Conservation (phyloP, 1,140 invertebrate species). For the Drosophila mauritiana region DNA sequence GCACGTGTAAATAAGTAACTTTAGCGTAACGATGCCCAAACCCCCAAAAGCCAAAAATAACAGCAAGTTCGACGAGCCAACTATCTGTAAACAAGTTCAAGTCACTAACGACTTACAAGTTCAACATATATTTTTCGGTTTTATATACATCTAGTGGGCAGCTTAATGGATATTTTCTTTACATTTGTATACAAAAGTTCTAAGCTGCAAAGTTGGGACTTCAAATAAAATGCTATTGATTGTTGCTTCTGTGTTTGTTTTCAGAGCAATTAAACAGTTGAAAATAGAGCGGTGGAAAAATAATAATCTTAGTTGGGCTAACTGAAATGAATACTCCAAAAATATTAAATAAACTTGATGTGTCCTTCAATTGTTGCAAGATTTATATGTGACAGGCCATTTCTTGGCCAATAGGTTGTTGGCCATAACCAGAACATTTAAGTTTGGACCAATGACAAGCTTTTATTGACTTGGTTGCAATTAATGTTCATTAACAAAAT, state of each 20-base stretch:
- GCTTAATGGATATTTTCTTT: background rate
- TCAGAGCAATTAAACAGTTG: too few relatives aligned
- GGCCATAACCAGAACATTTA: constrained; percentile 14
- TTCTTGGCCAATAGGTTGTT: constrained; percentile 13
- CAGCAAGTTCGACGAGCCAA: constrained; percentile 20
- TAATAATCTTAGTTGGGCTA: background rate
- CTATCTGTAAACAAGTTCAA: constrained; percentile 37
- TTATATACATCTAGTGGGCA: background rate
- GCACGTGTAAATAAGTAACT: constrained; percentile 18
- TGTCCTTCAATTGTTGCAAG: background rate
- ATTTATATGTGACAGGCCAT: background rate
- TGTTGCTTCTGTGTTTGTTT: background rate
- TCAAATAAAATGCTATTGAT: background rate
- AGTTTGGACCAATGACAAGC: constrained; percentile 2
- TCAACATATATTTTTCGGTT: constrained; percentile 21
- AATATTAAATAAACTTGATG: background rate
- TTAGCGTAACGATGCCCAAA: constrained; percentile 21
- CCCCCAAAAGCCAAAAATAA: constrained; percentile 31
- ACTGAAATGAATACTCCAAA: background rate
- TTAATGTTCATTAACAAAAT: constrained; percentile 40
- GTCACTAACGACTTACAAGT: constrained; percentile 26
- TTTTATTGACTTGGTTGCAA: constrained; percentile 28
- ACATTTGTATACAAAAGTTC: background rate
- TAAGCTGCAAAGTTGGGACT: background rate
- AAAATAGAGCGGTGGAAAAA: background rate